A percentile compares a stretch with the other conserved stretches of the same genome.
These are phyloP conservation scores for Oostethus manadensis DNA, from an alignment of 2,113 vertebrate genomes.

Conservation along the genomic window DNA sequence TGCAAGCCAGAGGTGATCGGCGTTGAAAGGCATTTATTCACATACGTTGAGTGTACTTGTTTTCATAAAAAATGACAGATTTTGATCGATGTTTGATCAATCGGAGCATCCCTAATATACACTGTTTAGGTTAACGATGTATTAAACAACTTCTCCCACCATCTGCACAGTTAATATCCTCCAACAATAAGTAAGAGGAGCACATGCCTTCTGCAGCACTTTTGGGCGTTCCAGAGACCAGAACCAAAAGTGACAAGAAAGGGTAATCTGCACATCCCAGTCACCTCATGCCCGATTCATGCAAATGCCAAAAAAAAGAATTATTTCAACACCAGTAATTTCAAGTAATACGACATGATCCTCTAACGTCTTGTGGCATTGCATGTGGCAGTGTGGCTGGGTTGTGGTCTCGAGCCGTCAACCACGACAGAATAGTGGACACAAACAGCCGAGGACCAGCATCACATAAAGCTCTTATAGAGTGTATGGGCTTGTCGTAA, in stretches of 20 bases:
- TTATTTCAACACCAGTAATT: not conserved
- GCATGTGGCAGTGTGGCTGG: constrained; percentile 62
- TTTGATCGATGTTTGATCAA: no score
- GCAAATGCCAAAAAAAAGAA: constrained; percentile 8
- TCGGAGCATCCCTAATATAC: no score
- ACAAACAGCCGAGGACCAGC: constrained; percentile 78
- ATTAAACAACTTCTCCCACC: no score
- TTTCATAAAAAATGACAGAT: no score
- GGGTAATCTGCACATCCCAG: constrained; percentile 71
- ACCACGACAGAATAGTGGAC: constrained; percentile 90
- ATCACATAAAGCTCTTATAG: constrained; percentile 24
- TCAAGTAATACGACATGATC: no score
- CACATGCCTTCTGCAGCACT: constrained; percentile 58
- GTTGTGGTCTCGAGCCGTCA: constrained; percentile 82
- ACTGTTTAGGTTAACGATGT: no score
- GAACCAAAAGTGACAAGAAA: constrained; percentile 42
- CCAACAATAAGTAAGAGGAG: not conserved
- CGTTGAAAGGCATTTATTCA: no score
- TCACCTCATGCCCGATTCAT: constrained; percentile 51
- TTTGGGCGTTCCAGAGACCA: constrained; percentile 21
- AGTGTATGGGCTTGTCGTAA: not conserved
- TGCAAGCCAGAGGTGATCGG: no score
- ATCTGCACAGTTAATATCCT: not conserved
- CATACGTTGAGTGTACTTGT: no score
- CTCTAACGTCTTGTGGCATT: not conserved